Evolutionary conservation across 2,888 invertebrate genomes (phyloP).

Genomic region (Acrobasis consociella): DNA sequence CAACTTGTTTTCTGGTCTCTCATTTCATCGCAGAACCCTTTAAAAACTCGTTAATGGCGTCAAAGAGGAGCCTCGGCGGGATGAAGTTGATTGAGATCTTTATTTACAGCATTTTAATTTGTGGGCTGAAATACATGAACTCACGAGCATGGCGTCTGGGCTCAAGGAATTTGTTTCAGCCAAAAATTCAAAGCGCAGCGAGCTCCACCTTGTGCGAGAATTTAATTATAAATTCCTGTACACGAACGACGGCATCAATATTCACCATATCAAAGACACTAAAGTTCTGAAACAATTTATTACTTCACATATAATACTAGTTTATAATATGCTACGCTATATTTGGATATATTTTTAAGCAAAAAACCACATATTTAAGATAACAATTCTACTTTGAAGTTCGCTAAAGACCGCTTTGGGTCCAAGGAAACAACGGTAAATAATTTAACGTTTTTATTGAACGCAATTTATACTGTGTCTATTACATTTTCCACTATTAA

Average conservation of each 20-base stretch:
- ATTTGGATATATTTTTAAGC: slow-evolving; percentile 19
- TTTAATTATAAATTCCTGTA: slow-evolving; percentile 53
- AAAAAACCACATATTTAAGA: background rate
- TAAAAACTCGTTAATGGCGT: slow-evolving; percentile 65
- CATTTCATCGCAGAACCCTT: slow-evolving; percentile 19
- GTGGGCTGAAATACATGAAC: slow-evolving; percentile 32
- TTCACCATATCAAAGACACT: slow-evolving; percentile 49
- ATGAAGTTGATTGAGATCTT: slow-evolving; percentile 57
- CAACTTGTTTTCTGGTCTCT: slow-evolving; percentile 1
- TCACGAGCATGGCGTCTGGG: slow-evolving; percentile 12
- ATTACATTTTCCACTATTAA: slow-evolving; percentile 66
- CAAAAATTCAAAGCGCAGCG: slow-evolving; percentile 26
- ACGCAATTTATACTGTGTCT: slow-evolving; percentile 71
- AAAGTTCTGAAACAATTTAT: slow-evolving; percentile 42
- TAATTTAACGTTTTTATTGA: slow-evolving; percentile 79
- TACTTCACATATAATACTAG: slow-evolving; percentile 22
- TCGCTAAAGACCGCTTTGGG: background rate
- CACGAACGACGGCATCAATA: slow-evolving; percentile 33
- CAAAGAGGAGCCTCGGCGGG: slow-evolving; percentile 54
- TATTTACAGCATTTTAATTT: slow-evolving; percentile 51
- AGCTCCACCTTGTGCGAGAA: slow-evolving; percentile 33
- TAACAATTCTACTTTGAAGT: background rate
- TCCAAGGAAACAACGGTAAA: slow-evolving; percentile 47
- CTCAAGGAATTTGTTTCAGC: slow-evolving; percentile 35
- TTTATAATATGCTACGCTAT: slow-evolving; percentile 2